A percentile compares a stretch with the other conserved stretches of the same genome.
Evolutionary conservation across 2,888 invertebrate species (phyloP).

Genomic region (Andrena chrysosceles): DNA sequence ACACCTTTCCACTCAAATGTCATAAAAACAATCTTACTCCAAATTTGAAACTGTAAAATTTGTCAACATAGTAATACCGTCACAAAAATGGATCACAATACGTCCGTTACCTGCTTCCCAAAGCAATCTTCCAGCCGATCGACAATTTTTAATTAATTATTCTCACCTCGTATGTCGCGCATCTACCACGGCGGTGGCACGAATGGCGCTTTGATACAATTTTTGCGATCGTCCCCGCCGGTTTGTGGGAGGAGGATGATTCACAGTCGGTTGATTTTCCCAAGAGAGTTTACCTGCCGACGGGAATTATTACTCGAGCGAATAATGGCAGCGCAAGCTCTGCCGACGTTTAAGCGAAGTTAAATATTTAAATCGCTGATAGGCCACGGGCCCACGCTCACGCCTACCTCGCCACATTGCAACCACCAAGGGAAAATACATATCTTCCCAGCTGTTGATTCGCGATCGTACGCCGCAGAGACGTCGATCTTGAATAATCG

Average conservation of each 20-base stretch:
- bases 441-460: slow-evolving; percentile 48
- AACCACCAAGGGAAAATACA: slow-evolving; percentile 41
- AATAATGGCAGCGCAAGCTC: slow-evolving; percentile 58
- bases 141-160: slow-evolving; percentile 22
- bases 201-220: neutral
- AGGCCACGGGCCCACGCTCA: slow-evolving; percentile 62
- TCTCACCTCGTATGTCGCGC: slow-evolving; percentile 1
- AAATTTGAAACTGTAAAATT: too few relatives aligned
- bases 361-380: slow-evolving; percentile 70
- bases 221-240: slow-evolving; percentile 6
- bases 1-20: too few relatives aligned
- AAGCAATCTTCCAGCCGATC: neutral
- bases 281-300: slow-evolving; percentile 52
- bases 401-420: slow-evolving; percentile 51
- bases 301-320: slow-evolving; percentile 61
- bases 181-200: neutral
- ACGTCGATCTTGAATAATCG: slow-evolving; percentile 63
- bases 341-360: slow-evolving; percentile 59
- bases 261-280: slow-evolving; percentile 63
- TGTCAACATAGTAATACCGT: too few relatives aligned
- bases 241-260: slow-evolving; percentile 52
- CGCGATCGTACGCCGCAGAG: slow-evolving; percentile 32
- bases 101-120: too few relatives aligned
- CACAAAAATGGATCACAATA: too few relatives aligned
- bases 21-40: too few relatives aligned